These are phyloP conservation scores for Pangasianodon gigas DNA, from an alignment of 2,113 vertebrate genomes.

Conservation along the genomic window DNA sequence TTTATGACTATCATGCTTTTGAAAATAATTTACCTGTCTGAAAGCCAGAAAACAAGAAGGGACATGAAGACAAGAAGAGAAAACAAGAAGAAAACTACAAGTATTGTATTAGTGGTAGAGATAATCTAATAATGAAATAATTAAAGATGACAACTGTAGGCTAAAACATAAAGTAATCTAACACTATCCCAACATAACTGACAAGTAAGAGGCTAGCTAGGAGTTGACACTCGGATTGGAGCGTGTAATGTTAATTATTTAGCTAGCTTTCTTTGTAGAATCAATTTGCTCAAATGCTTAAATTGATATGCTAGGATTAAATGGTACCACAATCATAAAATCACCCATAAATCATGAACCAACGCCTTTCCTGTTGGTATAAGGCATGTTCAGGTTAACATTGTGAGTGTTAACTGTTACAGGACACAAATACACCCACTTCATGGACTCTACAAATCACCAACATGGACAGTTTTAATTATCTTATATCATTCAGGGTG, in stretches of 20 bases:
- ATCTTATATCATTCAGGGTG: too few species aligned
- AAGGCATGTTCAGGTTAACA: not conserved
- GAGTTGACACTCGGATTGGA: not conserved
- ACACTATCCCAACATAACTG: not conserved
- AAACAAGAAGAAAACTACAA: not conserved
- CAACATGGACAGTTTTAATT: too few species aligned
- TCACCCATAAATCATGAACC: not conserved
- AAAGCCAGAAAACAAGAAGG: not conserved
- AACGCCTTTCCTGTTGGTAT: not conserved
- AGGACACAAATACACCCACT: not conserved
- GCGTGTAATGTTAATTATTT: not conserved
- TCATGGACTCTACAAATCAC: not conserved
- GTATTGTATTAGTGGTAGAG: not conserved
- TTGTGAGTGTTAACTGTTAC: not conserved
- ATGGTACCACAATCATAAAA: not conserved
- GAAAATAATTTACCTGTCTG: not conserved
- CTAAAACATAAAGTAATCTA: not conserved
- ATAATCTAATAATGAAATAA: not conserved
- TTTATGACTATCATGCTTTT: not conserved
- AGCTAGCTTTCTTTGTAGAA: too few species aligned
- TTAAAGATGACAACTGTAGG: not conserved
- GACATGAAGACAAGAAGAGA: too few species aligned
- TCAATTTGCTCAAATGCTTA: too few species aligned
- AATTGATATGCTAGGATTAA: too few species aligned
- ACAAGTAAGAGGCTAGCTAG: not conserved